Evolutionary conservation across 2,888 invertebrate genomes (phyloP).

Genomic region (Plagiodera versicolora): DNA sequence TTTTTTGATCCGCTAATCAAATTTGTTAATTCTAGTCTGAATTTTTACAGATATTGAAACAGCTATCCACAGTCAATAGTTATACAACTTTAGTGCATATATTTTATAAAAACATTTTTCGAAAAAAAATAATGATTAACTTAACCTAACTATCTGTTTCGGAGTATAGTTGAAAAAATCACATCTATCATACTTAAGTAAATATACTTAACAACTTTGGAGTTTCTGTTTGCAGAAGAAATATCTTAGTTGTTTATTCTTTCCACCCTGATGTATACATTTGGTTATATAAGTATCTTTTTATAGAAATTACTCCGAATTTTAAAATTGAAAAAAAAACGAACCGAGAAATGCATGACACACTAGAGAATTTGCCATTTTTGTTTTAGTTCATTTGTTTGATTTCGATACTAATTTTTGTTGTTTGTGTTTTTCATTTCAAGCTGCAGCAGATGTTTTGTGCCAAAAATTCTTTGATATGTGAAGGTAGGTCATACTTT

Average conservation of each 20-base stretch:
- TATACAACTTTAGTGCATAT: no score
- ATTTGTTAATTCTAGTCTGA: no score
- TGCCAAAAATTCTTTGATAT: slow-evolving; percentile 52
- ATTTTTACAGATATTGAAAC: no score
- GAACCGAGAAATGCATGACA: slow-evolving; percentile 20
- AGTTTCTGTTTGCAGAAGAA: slow-evolving; percentile 23
- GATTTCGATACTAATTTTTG: slow-evolving; percentile 57
- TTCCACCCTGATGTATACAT: slow-evolving; percentile 24
- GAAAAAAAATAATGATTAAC: no score
- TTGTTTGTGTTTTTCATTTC: slow-evolving; percentile 45
- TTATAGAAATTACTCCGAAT: background rate
- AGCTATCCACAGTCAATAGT: no score
- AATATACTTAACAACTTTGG: no score
- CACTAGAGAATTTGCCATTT: slow-evolving; percentile 16
- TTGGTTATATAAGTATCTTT: slow-evolving; percentile 16
- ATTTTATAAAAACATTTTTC: no score
- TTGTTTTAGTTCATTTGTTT: slow-evolving; percentile 39
- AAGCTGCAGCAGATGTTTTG: slow-evolving; percentile 52
- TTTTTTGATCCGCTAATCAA: no score
- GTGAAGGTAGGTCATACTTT: slow-evolving; percentile 47
- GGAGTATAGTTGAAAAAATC: background rate
- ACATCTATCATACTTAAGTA: no score
- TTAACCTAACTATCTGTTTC: no score
- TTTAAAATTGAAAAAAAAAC: background rate
- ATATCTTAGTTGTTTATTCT: slow-evolving; percentile 19